Percentiles rank a stretch among this genome's conserved stretches.
phyloP scores from a whole-genome alignment of 2,797 vertebrate genomes.

The Intellagama lesueurii region DNA sequence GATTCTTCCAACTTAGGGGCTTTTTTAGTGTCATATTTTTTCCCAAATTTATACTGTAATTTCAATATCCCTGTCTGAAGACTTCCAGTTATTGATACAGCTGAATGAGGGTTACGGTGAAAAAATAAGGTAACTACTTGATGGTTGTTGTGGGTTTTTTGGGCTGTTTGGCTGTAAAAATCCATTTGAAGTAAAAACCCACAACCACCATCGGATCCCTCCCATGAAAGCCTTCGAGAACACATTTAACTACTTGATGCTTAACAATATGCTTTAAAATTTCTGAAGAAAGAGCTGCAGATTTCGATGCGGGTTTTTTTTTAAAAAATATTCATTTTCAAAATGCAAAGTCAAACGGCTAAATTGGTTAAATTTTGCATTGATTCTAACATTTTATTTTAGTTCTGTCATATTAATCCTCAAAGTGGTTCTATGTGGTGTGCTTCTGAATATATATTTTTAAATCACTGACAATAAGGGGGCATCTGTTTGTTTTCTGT shows the following conservation, averaged over 20 bases:
- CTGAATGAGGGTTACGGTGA: not conserved
- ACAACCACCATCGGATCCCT: too few relatives aligned
- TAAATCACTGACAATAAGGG: not conserved
- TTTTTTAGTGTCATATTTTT: too few relatives aligned
- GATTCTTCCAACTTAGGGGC: too few relatives aligned
- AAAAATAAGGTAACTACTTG: not conserved
- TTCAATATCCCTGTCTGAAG: not conserved
- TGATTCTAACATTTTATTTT: not conserved
- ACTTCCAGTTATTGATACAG: too few relatives aligned
- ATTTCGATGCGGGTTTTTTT: not conserved
- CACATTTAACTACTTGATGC: too few relatives aligned
- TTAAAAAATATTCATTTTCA: not conserved
- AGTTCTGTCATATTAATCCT: not conserved
- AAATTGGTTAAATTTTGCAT: not conserved
- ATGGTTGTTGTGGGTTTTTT: too few relatives aligned
- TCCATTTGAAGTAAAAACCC: too few relatives aligned
- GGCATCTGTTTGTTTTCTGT: not conserved
- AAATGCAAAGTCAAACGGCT: not conserved
- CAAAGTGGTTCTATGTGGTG: not conserved
- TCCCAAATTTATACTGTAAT: not conserved
- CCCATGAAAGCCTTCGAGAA: too few relatives aligned
- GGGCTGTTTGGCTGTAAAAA: too few relatives aligned
- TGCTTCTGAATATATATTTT: not conserved
- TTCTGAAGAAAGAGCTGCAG: not conserved
- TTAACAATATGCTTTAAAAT: too few relatives aligned